Evolutionary conservation across 1,140 invertebrate species (phyloP), one percentile per base, ranked within the genome.

Genomic region (Brachionus rubens): DNA sequence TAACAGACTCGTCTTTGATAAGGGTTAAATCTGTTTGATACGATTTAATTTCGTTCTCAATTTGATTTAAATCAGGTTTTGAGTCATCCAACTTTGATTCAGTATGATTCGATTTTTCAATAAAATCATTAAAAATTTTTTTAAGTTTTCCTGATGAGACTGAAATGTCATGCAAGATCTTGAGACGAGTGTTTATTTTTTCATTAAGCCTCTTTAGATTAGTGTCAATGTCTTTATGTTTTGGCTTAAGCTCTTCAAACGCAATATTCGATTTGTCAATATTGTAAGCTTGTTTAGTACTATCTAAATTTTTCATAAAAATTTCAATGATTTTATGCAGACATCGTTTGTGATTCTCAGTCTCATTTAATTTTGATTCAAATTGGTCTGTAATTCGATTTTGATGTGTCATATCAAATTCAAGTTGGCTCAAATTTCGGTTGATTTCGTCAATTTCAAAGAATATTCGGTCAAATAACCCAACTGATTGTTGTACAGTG

Each of bases 371-470:
- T 54, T 28, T 14, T 54, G 24, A 26, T 28, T 19, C 26, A 28
- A 28, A 12, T 54, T 10, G 30, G 26, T 21, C 10, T n/a, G n/a
- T n/a, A n/a, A 54, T 54, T 24, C 30, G 19, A 7, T 6, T 54
- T 54, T 54, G 50, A 21, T 16, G 2, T 7, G 12, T 14, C 50
- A 54, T 14, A 28, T 54, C 50, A 12, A 28, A 28, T 19, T 54
- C 50, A 26, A 54, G 26, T 5, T 54, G 10, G 24, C 26, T 28
- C 10, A 54, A 21, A 26, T 54, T 54, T 9, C 9, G 14, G 30
- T 54, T 54, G 26, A 54, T 12, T 2, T 54, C 50, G 30, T 54
- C 50, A 26, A 54, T 54, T 54, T n/a, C n/a, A n/a, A n/a, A n/a
- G n/a, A n/a, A n/a, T n/a, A n/a, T n/a, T n/a, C n/a, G n/a, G n/a